Evolutionary conservation across 2,797 vertebrate genomes (phyloP), one percentile per base, ranked within the genome.

Genomic region (Eupleurogrammus muticus): DNA sequence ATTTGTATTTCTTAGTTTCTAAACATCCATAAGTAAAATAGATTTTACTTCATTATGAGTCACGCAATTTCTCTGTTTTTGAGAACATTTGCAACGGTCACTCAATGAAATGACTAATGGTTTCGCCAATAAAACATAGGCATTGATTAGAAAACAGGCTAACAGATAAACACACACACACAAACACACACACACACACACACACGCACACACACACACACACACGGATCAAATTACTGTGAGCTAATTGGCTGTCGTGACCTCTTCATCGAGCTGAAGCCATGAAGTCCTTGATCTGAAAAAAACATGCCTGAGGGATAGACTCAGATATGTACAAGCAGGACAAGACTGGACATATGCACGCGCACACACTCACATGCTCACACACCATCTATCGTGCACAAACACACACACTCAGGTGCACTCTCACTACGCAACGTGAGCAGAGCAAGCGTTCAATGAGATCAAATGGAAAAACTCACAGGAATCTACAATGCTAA

Each of bases 161-260:
- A 0, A 38, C 14, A 38, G 8, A 42, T 28, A 54, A 32, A 12
- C 35, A 11, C 48, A 38, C 59, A 42, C 34, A 21, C 28, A 19
- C 40, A 53, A 19, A 58, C 50, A 19, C 19, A 57, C 38, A 59
- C 19, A 66, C 38, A 51, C 32, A 66, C 38, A 55, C 38, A 62
- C 32, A 47, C 28, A 51, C 53, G n/a, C 28, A 44, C 44, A 73
- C 55, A 74, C 47, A 60, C n/a, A 54, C 53, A 68, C 13, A 66
- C 38, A 47, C 66, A 62, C 72, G 58, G 77, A 90, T 91, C 84
- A 91, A 83, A 91, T 88, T 77, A 69, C 57, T 71, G 80, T 65
- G 67, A 86, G 78, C 85, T 90, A 91, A 90, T 88, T 87, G 89
- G 87, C 82, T 89, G 82, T 84, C 87, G 85, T 42, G 66, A 87